Evolutionary conservation across 2,888 invertebrate genomes (phyloP).

Genomic region (Lumbricus terrestris): DNA sequence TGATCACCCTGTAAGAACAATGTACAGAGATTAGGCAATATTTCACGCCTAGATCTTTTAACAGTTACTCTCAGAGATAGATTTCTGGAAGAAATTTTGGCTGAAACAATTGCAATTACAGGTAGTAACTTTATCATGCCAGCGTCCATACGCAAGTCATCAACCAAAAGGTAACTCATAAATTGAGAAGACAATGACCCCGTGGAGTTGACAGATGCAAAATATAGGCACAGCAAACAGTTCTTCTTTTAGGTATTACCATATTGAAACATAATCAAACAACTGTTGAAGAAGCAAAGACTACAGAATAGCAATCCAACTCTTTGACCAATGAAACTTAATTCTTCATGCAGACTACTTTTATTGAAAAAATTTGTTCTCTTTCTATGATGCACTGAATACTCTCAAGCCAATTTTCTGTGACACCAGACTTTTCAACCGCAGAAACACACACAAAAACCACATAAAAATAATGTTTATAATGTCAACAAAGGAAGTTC

Average conservation of each 20-base stretch:
- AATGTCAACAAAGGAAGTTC: neutral
- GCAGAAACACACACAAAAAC: neutral
- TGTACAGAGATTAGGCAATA: neutral
- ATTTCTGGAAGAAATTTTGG: neutral
- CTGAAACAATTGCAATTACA: neutral
- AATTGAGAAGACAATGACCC: too few relatives aligned
- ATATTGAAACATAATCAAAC: too few relatives aligned
- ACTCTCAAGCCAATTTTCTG: too few relatives aligned
- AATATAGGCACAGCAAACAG: too few relatives aligned
- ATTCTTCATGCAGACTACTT: too few relatives aligned
- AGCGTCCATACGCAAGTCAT: too few relatives aligned
- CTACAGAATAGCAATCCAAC: neutral
- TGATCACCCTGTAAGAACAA: constrained; percentile 72
- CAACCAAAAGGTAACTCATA: too few relatives aligned
- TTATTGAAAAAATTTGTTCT: neutral
- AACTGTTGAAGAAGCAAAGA: neutral
- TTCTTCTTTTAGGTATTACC: too few relatives aligned
- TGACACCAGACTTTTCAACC: neutral
- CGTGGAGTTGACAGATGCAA: too few relatives aligned
- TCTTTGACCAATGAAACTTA: neutral
- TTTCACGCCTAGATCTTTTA: neutral
- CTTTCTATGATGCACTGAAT: neutral
- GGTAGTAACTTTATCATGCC: too few relatives aligned
- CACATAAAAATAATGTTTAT: neutral
- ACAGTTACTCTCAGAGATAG: neutral